These are phyloP conservation scores for Notodonta dromedarius DNA, from an alignment of 2,888 invertebrate genomes.

Conservation along the genomic window DNA sequence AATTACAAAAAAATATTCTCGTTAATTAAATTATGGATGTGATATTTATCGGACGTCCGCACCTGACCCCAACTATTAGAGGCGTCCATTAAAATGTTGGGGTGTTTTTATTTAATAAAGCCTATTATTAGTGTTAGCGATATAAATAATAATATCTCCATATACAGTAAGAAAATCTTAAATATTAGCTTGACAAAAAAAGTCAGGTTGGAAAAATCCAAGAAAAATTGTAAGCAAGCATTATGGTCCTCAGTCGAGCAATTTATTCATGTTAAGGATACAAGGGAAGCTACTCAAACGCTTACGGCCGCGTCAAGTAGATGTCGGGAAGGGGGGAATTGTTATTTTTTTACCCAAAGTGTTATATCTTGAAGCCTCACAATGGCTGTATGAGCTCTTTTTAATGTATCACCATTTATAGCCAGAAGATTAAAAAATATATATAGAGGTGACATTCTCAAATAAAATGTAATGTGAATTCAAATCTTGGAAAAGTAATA, in stretches of 20 bases:
- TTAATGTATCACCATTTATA: neutral
- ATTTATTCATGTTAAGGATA: slow-evolving; percentile 56
- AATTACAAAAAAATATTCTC: too few relatives aligned
- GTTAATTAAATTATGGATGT: too few relatives aligned
- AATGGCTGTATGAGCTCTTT: neutral
- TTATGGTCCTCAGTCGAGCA: slow-evolving; percentile 31
- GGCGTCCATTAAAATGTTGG: too few relatives aligned
- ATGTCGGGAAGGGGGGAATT: slow-evolving; percentile 5
- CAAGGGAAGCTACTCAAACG: slow-evolving; percentile 55
- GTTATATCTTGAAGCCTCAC: neutral
- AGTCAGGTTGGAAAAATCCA: slow-evolving; percentile 8
- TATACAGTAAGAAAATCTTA: neutral
- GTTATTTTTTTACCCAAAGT: neutral
- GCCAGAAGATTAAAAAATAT: too few relatives aligned
- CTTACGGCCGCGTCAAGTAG: slow-evolving; percentile 34
- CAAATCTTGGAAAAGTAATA: too few relatives aligned
- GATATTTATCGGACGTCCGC: too few relatives aligned
- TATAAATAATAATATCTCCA: neutral
- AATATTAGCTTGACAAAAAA: slow-evolving; percentile 6
- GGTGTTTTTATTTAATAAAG: neutral
- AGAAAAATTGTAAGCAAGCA: slow-evolving; percentile 20
- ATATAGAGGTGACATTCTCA: neutral
- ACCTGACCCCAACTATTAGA: too few relatives aligned
- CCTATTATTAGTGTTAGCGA: too few relatives aligned
- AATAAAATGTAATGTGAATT: too few relatives aligned